A percentile compares a stretch with the other conserved stretches of the same genome.
phyloP scores from a whole-genome alignment of 2,113 vertebrate genomes.

The Ceratotherium simum region DNA sequence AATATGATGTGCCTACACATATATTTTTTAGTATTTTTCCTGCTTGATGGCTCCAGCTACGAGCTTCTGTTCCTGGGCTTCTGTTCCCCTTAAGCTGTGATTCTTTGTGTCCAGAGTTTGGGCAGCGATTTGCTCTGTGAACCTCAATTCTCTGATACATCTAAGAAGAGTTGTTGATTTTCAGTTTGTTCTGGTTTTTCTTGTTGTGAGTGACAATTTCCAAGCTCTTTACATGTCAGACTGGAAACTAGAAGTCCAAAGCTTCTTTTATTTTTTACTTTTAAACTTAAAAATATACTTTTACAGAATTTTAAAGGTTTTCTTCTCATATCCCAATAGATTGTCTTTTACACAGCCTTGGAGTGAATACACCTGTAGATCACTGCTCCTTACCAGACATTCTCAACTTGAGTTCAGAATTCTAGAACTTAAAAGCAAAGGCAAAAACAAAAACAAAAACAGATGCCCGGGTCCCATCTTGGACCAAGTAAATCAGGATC shows the following conservation, averaged over 20 bases:
- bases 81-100: background rate
- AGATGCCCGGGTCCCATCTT: background rate
- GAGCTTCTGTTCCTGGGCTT: background rate
- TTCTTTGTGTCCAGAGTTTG: background rate
- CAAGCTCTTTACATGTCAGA: background rate
- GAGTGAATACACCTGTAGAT: background rate
- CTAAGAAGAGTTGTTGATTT: background rate
- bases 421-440: slow-evolving; percentile 29
- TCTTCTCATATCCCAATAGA: background rate
- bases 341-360: background rate
- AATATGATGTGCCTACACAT: background rate
- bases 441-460: background rate
- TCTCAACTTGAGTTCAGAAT: background rate
- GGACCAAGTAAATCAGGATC: background rate
- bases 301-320: background rate
- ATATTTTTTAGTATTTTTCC: background rate
- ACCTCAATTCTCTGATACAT: background rate
- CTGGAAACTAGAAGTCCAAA: background rate
- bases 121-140: background rate
- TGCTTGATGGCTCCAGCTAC: background rate
- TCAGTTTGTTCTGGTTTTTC: background rate
- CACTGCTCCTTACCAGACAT: background rate
- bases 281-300: background rate
- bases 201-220: background rate
- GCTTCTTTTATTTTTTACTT: background rate